Base-by-base conservation (phyloP, 2,113 vertebrate genomes). In the Coryphaenoides rupestris region DNA sequence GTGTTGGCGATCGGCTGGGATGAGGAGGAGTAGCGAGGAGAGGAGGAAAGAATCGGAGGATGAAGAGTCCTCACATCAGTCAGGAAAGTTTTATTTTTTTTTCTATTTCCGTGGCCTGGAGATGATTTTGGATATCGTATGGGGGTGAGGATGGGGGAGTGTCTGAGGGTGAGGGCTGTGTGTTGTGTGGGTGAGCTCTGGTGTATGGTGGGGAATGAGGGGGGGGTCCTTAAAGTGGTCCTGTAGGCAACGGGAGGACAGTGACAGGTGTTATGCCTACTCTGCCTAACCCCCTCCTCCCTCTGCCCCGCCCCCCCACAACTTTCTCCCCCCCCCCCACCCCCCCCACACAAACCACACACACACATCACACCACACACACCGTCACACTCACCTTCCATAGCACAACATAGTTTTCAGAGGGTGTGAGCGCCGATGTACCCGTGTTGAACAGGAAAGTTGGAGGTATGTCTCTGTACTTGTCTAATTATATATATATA, bases 71-170 rank as follows among this genome's bases (percentile, higher is more conserved):
- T 88, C 81, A 86, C 90, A 93, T 95, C 93, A 96, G 93, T 94
- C n/a, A n/a, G 95, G 90, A 95, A 95, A 88, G 83, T 81, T 91
- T 87, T 92, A 95, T 40, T 40, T 40, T 40, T n/a, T n/a, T n/a
- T n/a, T n/a, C n/a, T n/a, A n/a, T 93, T 92, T 92, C 88, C 85
- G 85, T 88, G 82, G 91, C 90, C 90, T 86, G 80, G 83, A 88
- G 90, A 90, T 89, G 92, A 88, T 92, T 87, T 93, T 94, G 92
- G 90, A 91, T 89, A 88, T n/a, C n/a, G n/a, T 40, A 88, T 77
- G 64, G 70, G 57, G 68, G 64, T 76, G 74, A 69, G 22, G 21
- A 68, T 66, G 60, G 12, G 23, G 46, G 12, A 19, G 46, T 10
- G 16, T 9, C n/a, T 16, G 19, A 2, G 55, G 22, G 60, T 58